Evolutionary conservation across 2,797 vertebrate genomes (phyloP), one percentile per base, ranked within the genome.

Genomic region (Manis javanica): DNA sequence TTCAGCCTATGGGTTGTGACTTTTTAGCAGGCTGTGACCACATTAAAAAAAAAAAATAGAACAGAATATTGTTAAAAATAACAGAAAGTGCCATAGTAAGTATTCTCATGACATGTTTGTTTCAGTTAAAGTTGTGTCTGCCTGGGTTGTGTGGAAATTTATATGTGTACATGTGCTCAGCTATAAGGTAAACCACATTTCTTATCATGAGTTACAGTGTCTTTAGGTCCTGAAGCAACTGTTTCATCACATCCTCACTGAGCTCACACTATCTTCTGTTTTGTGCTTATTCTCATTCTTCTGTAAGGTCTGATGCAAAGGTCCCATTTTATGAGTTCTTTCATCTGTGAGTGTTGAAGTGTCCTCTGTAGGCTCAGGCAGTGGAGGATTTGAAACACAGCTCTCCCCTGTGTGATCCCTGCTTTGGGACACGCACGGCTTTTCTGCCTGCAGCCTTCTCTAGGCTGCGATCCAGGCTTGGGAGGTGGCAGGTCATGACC

Each of bases 151-250:
- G 7, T 63, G 13, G 63, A 34, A 26, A 9, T 84, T 72, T 69
- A 16, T 16, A 13, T 55, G 26, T 3, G 1, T 1, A 18, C 34
- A 9, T 1, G 5, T 26, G 6, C 26, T 1, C 23, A 11, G 29
- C 87, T 26, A 7, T 1, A 4, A 19, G 5, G 34, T 66, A 46
- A 39, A 19, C 16, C n/a, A 3, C 2, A 1, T 29, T 72, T 53
- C 64, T 57, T 31, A 1, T 12, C 6, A 0, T 11, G 15, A 53
- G 18, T 24, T 51, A 24, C 29, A 13, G 46, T 5, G 74, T 37
- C 23, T 42, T 37, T 26, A n/a, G 10, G 15, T 68, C 37, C 24
- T 2, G 37, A 51, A 68, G 51, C 31, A 42, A 4, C 42, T 2
- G 3, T 46, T 39, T 59, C 18, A 16, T 57, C 13, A 24, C 29